Conservation (phyloP, 2,113 vertebrate genomes). For the Gobio gobio region DNA sequence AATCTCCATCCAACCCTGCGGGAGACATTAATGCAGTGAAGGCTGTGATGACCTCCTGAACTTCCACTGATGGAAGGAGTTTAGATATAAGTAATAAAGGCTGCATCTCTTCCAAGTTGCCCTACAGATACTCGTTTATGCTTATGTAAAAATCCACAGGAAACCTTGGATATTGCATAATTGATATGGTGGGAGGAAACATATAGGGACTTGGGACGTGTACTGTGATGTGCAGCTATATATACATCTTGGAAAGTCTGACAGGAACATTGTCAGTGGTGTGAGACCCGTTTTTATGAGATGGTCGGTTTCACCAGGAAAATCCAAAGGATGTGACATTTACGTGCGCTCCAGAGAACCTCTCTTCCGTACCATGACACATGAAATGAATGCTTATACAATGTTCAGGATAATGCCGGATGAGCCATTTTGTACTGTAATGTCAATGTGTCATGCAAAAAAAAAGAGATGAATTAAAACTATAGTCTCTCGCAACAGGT, state of each 20-base stretch:
- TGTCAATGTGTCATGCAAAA: too few relatives aligned
- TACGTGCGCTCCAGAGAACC: too few relatives aligned
- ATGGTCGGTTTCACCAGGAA: too few relatives aligned
- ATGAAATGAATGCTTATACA: too few relatives aligned
- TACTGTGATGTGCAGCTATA: neutral
- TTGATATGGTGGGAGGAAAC: slow-evolving; percentile 32
- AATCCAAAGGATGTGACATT: too few relatives aligned
- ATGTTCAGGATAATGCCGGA: too few relatives aligned
- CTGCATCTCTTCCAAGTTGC: slow-evolving; percentile 3
- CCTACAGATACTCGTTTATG: neutral
- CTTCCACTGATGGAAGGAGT: slow-evolving; percentile 12
- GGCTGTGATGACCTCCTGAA: neutral
- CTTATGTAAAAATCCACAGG: slow-evolving; percentile 4
- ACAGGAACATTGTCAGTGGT: neutral
- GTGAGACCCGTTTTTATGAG: too few relatives aligned
- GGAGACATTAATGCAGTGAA: slow-evolving; percentile 18
- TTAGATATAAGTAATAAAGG: neutral
- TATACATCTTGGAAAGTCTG: neutral
- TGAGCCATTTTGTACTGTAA: too few relatives aligned
- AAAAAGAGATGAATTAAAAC: too few relatives aligned
- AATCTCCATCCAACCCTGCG: neutral
- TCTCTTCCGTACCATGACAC: too few relatives aligned
- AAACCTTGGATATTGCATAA: slow-evolving; percentile 33
- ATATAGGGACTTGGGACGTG: slow-evolving; percentile 5
- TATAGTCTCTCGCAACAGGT: too few relatives aligned